Base-by-base conservation (phyloP, 2,797 vertebrate species). In the Lepilemur septentrionalis region DNA sequence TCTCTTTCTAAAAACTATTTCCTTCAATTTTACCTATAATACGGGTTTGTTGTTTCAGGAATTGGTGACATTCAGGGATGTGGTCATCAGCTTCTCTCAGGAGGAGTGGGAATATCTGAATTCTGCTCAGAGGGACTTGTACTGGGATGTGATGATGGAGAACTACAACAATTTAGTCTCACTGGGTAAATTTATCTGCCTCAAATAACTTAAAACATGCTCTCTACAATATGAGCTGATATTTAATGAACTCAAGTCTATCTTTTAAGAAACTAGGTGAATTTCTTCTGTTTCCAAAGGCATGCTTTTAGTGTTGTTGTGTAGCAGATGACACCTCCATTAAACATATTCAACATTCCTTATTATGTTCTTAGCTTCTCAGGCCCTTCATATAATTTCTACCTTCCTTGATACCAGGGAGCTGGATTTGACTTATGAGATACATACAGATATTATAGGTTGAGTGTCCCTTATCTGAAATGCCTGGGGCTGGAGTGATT, bases 61-160 rank as follows among this genome's bases (percentile, higher is more conserved):
- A 57, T 28, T 70, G 38, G 85, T 96, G 32, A 95, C 91, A 50
- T 95, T 96, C 76, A 76, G 69, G 61, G 93, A 95, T 95, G 82
- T 95, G 70, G 86, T 93, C 81, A 82, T 96, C 69, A 82, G 0
- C 86, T 96, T 95, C 75, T 93, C 95, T 84, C 80, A 92, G 67
- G 93, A 94, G 5, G 89, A 95, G 25, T 95, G 94, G 94, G 94
- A 95, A 14, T 89, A 55, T 70, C 85, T 92, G 79, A 23, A 95
- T 70, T 78, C 79, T 38, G 43, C 67, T 81, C 90, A 96, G 67
- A 95, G 43, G 75, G 61, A 86, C 65, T 95, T 96, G 25, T 95
- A 96, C 52, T 90, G 86, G 96, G 93, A 95, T 76, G 90, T 93
- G 52, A 96, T 93, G 93, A 95, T 82, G 81, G 93, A 93, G 63